phyloP scores from a whole-genome alignment of 2,888 invertebrate genomes.

The Meiosimyza decipiens region DNA sequence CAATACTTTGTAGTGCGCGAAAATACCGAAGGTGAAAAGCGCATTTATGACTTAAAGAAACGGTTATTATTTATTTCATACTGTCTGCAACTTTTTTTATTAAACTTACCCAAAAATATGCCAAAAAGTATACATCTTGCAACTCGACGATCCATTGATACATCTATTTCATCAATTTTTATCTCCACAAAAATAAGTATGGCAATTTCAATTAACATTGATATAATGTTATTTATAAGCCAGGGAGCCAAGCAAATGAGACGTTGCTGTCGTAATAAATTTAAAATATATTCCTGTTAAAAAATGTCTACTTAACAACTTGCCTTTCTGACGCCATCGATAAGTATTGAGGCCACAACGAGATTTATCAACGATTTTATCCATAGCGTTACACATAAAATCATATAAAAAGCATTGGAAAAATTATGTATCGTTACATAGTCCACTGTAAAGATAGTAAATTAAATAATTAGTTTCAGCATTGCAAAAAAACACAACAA shows the following conservation, averaged over 20 bases:
- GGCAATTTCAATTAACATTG: conserved; percentile 56
- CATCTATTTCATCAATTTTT: conserved; percentile 60
- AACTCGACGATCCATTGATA: conserved; percentile 59
- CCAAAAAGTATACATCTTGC: conserved; percentile 59
- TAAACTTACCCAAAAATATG: conserved; percentile 52
- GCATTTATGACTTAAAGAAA: conserved; percentile 54
- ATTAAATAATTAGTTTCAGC: not conserved
- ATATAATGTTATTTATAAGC: conserved; percentile 57
- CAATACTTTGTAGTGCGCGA: conserved; percentile 57
- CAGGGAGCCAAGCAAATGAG: conserved; percentile 61
- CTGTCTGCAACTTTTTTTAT: too few relatives aligned
- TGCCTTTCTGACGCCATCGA: conserved; percentile 62
- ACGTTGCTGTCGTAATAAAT: conserved; percentile 51
- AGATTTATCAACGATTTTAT: conserved; percentile 59
- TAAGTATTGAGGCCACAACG: conserved; percentile 57
- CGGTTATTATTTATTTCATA: not conserved
- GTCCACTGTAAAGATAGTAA: conserved; percentile 50
- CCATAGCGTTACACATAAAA: conserved; percentile 58
- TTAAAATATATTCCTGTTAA: not conserved
- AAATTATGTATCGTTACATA: conserved; percentile 60
- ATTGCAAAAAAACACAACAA: not conserved
- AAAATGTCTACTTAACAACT: not conserved
- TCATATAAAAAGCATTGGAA: conserved; percentile 61
- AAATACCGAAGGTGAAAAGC: conserved; percentile 56
- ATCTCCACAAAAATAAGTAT: conserved; percentile 58